A percentile compares a stretch with the other conserved stretches of the same genome.
These are phyloP conservation scores for Aurelia aurita complex sp. Pacific DNA, from an alignment of 30 jellyfish, hydroid and myxozoan species.

Conservation along the genomic window DNA sequence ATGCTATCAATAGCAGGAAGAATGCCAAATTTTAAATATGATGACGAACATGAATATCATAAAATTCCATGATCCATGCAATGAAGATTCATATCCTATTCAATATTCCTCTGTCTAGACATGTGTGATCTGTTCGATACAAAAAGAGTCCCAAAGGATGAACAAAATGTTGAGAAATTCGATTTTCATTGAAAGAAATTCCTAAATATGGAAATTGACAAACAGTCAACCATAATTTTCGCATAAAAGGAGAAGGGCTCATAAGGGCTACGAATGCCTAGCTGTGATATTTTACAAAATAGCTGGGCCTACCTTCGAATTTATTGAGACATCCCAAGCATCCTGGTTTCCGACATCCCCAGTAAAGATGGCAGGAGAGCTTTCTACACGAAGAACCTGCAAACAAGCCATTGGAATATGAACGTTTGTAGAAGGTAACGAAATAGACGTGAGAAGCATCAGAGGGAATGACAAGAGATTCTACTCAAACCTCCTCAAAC, in stretches of 20 bases:
- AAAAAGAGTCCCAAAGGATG: neutral
- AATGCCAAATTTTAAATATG: neutral
- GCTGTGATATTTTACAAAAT: too few species aligned
- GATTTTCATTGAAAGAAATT: too few species aligned
- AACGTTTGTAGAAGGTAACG: neutral
- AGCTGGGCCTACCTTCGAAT: conserved; percentile 32
- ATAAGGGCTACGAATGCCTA: too few species aligned
- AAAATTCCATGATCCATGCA: neutral
- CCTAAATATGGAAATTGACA: too few species aligned
- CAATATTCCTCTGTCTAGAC: too few species aligned
- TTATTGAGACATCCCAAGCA: conserved; percentile 68
- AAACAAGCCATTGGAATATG: neutral
- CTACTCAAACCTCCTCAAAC: too few species aligned
- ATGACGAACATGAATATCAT: neutral
- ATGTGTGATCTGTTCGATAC: neutral
- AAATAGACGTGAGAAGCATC: too few species aligned
- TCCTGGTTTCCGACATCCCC: conserved; percentile 69
- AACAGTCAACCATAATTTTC: too few species aligned
- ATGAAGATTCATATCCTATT: neutral
- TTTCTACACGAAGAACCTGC: conserved; percentile 52
- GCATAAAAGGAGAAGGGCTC: too few species aligned
- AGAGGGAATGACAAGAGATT: too few species aligned
- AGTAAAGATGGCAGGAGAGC: conserved; percentile 56
- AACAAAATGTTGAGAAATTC: neutral
- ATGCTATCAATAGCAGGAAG: neutral